Percentiles rank a stretch among this genome's conserved stretches.
Conservation (phyloP, 2,797 vertebrate genomes). For the Arrhamphus sclerolepis region DNA sequence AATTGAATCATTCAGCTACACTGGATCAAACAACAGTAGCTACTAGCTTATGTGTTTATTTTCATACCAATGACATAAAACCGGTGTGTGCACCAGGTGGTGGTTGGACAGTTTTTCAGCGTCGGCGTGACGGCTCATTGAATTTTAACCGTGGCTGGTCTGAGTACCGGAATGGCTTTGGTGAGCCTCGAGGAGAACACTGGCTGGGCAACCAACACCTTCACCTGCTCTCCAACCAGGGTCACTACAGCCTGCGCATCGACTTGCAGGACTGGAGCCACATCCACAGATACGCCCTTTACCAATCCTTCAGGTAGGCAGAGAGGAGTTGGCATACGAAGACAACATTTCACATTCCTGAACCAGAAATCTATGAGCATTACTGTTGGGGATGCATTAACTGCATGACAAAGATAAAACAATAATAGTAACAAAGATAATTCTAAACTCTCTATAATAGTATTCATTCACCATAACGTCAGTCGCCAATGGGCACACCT, state of each 20-base stretch:
- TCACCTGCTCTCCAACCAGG: slow-evolving; percentile 78
- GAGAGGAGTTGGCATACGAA: background rate
- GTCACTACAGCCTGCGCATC: slow-evolving; percentile 82
- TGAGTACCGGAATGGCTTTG: slow-evolving; percentile 79
- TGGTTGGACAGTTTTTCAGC: slow-evolving; percentile 81
- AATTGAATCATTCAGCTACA: no score
- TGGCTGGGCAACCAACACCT: slow-evolving; percentile 83
- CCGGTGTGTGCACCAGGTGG: slow-evolving; percentile 61
- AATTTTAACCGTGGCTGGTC: slow-evolving; percentile 80
- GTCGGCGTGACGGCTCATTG: slow-evolving; percentile 69
- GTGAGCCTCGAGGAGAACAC: slow-evolving; percentile 73
- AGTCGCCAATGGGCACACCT: no score
- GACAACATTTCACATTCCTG: background rate
- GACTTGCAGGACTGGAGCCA: slow-evolving; percentile 87
- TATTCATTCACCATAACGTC: no score
- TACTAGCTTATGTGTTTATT: no score
- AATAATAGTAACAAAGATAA: no score
- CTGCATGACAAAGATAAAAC: no score
- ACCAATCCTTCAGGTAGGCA: slow-evolving; percentile 71
- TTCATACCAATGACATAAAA: background rate
- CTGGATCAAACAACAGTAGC: no score
- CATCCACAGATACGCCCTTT: slow-evolving; percentile 82
- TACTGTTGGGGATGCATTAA: no score
- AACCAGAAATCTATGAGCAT: no score
- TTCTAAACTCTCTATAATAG: no score